Conservation (phyloP, 2,113 vertebrate species). For the Butastur rufipennis region DNA sequence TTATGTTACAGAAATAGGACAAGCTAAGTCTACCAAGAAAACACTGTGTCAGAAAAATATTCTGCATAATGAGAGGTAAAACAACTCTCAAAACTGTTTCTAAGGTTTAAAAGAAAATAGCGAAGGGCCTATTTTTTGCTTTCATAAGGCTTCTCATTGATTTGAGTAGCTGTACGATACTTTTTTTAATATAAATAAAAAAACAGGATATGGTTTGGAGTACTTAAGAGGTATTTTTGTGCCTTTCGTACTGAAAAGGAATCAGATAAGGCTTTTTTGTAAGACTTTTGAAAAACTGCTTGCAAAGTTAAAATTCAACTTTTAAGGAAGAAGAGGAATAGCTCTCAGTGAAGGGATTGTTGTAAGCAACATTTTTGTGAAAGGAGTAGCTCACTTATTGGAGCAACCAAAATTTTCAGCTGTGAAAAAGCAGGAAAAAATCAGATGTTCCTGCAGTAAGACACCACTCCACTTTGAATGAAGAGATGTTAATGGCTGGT, state of each 20-base stretch:
- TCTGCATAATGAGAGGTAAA: background rate
- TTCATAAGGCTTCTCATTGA: background rate
- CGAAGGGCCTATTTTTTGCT: background rate
- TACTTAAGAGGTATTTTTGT: background rate
- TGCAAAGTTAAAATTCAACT: background rate
- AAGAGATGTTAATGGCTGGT: background rate
- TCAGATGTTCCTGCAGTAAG: background rate
- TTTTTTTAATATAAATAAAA: background rate
- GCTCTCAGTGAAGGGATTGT: background rate
- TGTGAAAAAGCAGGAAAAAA: background rate
- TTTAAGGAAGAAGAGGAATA: background rate
- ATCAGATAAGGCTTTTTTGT: background rate
- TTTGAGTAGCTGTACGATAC: background rate
- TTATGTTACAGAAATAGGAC: background rate
- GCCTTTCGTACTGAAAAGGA: background rate
- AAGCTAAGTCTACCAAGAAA: background rate
- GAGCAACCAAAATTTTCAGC: background rate
- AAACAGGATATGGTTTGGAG: background rate
- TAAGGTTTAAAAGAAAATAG: background rate
- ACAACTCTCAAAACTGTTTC: background rate
- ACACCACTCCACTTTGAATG: background rate
- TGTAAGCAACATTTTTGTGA: background rate
- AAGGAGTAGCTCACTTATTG: background rate
- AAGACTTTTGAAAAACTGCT: background rate
- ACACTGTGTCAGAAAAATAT: background rate